Evolutionary conservation across 2,888 invertebrate genomes (phyloP).

Genomic region (Pollenia labialis): DNA sequence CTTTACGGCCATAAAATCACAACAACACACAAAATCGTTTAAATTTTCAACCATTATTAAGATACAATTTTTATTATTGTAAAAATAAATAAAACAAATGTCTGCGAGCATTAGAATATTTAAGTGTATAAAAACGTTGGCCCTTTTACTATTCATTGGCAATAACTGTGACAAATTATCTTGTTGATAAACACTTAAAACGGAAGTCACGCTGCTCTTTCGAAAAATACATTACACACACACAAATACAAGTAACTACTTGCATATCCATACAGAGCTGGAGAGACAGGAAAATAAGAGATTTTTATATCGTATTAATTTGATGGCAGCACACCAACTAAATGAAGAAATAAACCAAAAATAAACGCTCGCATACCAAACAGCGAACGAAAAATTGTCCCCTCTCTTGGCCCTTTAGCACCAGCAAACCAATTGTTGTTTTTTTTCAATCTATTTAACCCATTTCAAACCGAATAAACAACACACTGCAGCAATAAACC

Average conservation of each 20-base stretch:
- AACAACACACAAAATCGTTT: conserved; percentile 17
- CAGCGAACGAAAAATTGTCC: not conserved
- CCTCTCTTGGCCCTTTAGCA: not conserved
- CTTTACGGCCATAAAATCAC: not conserved
- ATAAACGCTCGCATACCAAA: not conserved
- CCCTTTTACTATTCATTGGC: conserved; percentile 69
- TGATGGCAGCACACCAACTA: conserved; percentile 63
- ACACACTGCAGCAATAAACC: conserved; percentile 70
- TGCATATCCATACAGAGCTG: not conserved
- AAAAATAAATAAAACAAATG: conserved; percentile 43
- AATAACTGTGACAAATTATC: conserved; percentile 74
- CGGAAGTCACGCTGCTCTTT: conserved; percentile 67
- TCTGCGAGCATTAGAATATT: conserved; percentile 2
- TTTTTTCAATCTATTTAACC: conserved; percentile 59
- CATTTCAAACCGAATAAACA: conserved; percentile 67
- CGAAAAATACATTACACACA: conserved; percentile 6
- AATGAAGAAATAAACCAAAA: conserved; percentile 45
- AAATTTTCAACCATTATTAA: conserved; percentile 48
- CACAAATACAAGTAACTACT: not conserved
- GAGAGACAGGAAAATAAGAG: not conserved
- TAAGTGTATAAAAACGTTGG: conserved; percentile 56
- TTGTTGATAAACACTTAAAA: conserved; percentile 72
- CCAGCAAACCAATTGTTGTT: not conserved
- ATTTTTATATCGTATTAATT: conserved; percentile 60
- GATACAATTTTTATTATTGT: conserved; percentile 28